phyloP scores from a whole-genome alignment of 2,797 vertebrate genomes.

The Oceanodroma leucorhoa region DNA sequence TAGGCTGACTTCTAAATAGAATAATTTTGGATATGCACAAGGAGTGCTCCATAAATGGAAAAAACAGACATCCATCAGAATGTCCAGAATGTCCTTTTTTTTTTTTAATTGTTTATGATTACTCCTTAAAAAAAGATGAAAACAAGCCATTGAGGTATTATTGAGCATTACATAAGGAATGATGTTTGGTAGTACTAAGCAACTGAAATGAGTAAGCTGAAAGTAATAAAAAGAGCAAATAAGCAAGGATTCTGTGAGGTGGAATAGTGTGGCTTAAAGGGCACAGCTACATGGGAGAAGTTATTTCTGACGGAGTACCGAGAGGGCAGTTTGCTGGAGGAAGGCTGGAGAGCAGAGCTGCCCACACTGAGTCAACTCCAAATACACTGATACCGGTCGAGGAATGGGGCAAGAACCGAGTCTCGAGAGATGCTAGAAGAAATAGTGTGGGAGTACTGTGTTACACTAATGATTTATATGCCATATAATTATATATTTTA shows the following conservation, averaged over 20 bases:
- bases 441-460: neutral
- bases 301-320: neutral
- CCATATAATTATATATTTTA: neutral
- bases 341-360: neutral
- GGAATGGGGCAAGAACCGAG: neutral
- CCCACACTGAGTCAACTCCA: neutral
- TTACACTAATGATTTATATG: neutral
- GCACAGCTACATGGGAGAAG: neutral
- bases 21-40: neutral
- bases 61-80: neutral
- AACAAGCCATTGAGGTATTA: neutral
- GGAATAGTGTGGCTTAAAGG: neutral
- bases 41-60: neutral
- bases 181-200: neutral
- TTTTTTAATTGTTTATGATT: neutral
- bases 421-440: neutral
- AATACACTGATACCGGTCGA: neutral
- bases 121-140: neutral
- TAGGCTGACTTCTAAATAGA: neutral
- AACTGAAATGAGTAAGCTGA: neutral
- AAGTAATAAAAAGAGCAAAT: neutral
- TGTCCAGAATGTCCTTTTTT: neutral
- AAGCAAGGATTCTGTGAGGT: neutral
- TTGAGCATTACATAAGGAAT: neutral
- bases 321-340: neutral